These are phyloP conservation scores for Helicorthomorpha holstii DNA, from an alignment of 1,140 invertebrate species.

Conservation along the genomic window DNA sequence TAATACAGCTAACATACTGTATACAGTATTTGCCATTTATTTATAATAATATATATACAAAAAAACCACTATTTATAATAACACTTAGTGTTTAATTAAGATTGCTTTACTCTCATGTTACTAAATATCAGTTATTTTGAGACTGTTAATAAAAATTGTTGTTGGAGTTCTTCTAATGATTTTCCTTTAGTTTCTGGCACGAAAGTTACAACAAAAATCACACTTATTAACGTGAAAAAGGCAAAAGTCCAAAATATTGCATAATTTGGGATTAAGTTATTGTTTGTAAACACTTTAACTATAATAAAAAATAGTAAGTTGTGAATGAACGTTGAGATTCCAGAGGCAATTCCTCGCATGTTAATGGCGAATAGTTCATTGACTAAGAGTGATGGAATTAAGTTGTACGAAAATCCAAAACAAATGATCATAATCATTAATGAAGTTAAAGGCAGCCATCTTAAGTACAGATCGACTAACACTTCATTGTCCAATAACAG, in stretches of 20 bases:
- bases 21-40: too few species aligned
- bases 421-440: background rate
- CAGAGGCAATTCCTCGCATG: background rate
- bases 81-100: too few species aligned
- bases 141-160: too few species aligned
- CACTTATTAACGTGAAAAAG: background rate
- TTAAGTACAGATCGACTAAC: background rate
- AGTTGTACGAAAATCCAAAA: background rate
- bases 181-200: background rate
- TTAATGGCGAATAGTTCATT: background rate
- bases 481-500: background rate
- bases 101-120: too few species aligned
- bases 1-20: too few species aligned
- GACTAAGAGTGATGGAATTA: background rate
- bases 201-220: background rate
- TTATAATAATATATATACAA: too few species aligned
- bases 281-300: too few species aligned
- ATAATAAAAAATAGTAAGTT: too few species aligned
- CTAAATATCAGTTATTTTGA: too few species aligned
- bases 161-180: background rate
- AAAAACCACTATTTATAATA: too few species aligned
- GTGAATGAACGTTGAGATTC: background rate
- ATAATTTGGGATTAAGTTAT: too few species aligned
- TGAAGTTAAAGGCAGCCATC: background rate
- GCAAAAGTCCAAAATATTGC: background rate